phyloP scores from a whole-genome alignment of 2,888 invertebrate species.

The Agrochola circellaris region DNA sequence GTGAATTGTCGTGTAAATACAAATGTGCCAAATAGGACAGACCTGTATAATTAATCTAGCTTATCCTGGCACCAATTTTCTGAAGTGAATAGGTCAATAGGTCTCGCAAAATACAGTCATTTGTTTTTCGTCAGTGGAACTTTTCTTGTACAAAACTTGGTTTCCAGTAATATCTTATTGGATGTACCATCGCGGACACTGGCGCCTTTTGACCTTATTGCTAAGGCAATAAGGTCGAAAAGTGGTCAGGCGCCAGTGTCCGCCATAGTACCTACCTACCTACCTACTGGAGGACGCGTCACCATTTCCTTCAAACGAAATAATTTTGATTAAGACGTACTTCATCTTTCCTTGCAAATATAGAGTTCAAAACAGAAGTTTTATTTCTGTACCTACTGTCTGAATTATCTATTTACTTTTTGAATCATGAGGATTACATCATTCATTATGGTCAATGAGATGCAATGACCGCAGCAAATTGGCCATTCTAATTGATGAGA shows the following conservation, averaged over 20 bases:
- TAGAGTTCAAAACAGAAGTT: background rate
- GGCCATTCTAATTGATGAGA: slow-evolving; percentile 49
- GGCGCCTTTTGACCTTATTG: too few relatives aligned
- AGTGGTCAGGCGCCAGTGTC: too few relatives aligned
- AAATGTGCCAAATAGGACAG: slow-evolving; percentile 39
- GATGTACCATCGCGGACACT: too few relatives aligned
- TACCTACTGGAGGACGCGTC: too few relatives aligned
- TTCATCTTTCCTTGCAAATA: background rate
- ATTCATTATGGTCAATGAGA: slow-evolving; percentile 43
- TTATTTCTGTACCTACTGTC: background rate
- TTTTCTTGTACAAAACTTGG: background rate
- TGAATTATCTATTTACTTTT: background rate
- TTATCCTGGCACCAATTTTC: slow-evolving; percentile 17
- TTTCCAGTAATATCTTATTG: background rate
- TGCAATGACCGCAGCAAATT: slow-evolving; percentile 36
- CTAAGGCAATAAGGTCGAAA: too few relatives aligned
- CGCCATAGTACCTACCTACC: too few relatives aligned
- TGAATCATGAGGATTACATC: slow-evolving; percentile 38
- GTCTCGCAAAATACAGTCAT: background rate
- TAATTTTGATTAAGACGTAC: too few relatives aligned
- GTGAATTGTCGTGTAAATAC: slow-evolving; percentile 3
- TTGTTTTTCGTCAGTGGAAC: background rate
- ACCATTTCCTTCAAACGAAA: background rate
- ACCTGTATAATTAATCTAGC: slow-evolving; percentile 33
- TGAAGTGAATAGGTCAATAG: background rate